These are phyloP conservation scores for Synaphobranchus kaupii DNA, from an alignment of 2,797 vertebrate genomes.

Conservation along the genomic window DNA sequence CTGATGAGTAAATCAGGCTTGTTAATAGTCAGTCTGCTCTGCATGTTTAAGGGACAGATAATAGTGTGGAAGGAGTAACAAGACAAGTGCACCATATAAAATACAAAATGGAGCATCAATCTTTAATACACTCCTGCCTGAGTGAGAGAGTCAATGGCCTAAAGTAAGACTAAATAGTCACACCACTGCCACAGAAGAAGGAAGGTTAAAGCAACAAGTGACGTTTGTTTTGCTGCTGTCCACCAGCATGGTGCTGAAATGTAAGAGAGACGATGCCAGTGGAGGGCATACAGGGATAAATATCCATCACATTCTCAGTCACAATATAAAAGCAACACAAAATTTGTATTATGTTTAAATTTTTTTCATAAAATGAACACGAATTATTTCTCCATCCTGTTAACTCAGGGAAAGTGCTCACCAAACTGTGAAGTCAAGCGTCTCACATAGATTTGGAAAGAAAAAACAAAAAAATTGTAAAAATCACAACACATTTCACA, in stretches of 20 bases:
- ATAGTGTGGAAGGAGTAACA: too few species aligned
- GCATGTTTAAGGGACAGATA: not conserved
- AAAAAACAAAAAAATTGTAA: not conserved
- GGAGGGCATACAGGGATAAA: not conserved
- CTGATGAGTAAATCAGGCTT: not conserved
- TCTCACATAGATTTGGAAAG: not conserved
- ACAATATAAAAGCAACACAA: not conserved
- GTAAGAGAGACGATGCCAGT: not conserved
- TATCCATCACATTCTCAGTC: not conserved
- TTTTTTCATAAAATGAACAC: not conserved
- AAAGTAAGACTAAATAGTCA: too few species aligned
- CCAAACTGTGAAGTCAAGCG: not conserved
- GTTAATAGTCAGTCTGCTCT: not conserved
- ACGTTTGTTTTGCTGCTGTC: not conserved
- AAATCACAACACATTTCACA: not conserved
- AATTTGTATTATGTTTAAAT: not conserved
- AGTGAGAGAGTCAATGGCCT: not conserved
- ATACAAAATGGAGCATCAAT: not conserved
- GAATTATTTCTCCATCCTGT: not conserved
- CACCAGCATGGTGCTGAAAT: constrained; percentile 6
- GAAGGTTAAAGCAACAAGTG: not conserved
- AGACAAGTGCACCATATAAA: too few species aligned
- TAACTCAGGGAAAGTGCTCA: not conserved
- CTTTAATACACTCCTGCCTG: not conserved
- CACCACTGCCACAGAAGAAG: too few species aligned